Percentiles rank a stretch among this genome's conserved stretches.
Conservation (phyloP, 92 coral and sea anemone species). For the Bergia sp. region DNA sequence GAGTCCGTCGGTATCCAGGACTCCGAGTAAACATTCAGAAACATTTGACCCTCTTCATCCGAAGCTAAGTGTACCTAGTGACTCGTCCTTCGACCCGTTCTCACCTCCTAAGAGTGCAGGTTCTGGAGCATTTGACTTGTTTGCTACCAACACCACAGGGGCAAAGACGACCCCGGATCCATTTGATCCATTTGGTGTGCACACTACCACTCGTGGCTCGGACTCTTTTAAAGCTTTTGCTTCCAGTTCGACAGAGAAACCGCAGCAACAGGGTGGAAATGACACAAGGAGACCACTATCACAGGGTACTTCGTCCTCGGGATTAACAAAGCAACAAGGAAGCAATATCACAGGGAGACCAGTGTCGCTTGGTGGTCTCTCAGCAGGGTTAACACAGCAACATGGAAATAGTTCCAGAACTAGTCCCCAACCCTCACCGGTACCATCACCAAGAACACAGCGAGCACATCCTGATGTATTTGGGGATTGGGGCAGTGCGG, state of each 20-base stretch:
- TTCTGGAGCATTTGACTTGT: conserved; percentile 38
- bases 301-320: not conserved
- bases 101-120: conserved; percentile 15
- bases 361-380: conserved; percentile 34
- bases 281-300: conserved; percentile 30
- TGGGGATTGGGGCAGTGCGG: conserved; percentile 75
- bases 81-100: conserved; percentile 56
- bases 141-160: conserved; percentile 8
- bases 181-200: conserved; percentile 61
- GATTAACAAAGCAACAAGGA: conserved; percentile 8
- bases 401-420: not conserved
- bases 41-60: conserved; percentile 65
- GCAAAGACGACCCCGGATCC: conserved; percentile 36
- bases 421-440: conserved; percentile 43
- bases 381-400: conserved; percentile 28
- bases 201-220: conserved; percentile 44
- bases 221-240: conserved; percentile 49
- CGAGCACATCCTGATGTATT: conserved; percentile 61
- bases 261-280: conserved; percentile 9
- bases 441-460: conserved; percentile 36
- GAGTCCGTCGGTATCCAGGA: not conserved
- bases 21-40: conserved; percentile 29
- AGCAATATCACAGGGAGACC: conserved; percentile 40
- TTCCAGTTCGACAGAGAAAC: conserved; percentile 31
- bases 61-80: conserved; percentile 12